These are phyloP conservation scores for Tachystola acroxantha DNA, from an alignment of 2,888 invertebrate genomes.

Conservation along the genomic window DNA sequence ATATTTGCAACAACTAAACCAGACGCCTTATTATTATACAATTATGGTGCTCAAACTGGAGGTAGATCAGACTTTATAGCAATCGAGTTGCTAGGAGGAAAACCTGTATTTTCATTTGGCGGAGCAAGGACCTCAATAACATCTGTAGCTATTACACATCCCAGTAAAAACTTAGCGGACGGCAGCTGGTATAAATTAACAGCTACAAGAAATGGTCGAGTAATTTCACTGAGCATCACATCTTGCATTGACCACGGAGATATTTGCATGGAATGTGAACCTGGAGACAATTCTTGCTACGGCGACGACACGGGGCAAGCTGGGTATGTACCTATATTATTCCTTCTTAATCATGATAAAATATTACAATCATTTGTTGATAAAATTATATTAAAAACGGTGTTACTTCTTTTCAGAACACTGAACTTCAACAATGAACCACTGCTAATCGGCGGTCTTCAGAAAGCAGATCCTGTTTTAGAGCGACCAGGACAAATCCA, in stretches of 20 bases:
- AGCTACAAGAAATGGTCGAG: conserved; percentile 92
- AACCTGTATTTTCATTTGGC: conserved; percentile 93
- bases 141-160: conserved; percentile 83
- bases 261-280: conserved; percentile 90
- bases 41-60: conserved; percentile 91
- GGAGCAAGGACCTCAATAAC: conserved; percentile 93
- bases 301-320: conserved; percentile 92
- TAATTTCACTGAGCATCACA: conserved; percentile 90
- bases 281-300: conserved; percentile 89
- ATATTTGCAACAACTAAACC: conserved; percentile 94
- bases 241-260: conserved; percentile 92
- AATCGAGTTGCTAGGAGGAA: conserved; percentile 90
- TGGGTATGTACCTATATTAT: too few species aligned
- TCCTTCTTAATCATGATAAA: background rate
- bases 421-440: conserved; percentile 94
- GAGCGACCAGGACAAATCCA: conserved; percentile 94
- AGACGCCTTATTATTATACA: conserved; percentile 92
- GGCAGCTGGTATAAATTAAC: conserved; percentile 95
- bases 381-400: too few species aligned
- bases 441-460: conserved; percentile 90
- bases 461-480: conserved; percentile 90
- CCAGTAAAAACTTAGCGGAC: conserved; percentile 84
- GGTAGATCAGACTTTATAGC: conserved; percentile 96
- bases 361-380: too few species aligned
- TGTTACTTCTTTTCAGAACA: conserved; percentile 82